These are phyloP conservation scores for Ceratotherium simum DNA, from an alignment of 2,113 vertebrate species.

Conservation along the genomic window DNA sequence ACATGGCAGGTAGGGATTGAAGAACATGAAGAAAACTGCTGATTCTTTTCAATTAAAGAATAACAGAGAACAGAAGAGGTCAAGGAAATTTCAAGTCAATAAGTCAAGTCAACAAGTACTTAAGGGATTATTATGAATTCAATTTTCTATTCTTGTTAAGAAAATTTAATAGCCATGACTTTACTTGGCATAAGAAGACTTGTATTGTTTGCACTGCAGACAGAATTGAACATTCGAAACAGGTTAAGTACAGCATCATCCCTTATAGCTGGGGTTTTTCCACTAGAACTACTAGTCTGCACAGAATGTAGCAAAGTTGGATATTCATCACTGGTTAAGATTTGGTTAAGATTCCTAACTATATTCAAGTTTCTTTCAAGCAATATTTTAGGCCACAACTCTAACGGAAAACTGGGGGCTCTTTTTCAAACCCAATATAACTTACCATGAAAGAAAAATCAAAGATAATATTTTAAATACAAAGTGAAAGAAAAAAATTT, in stretches of 20 bases:
- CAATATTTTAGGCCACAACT: neutral
- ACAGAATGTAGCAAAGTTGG: neutral
- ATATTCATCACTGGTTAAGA: neutral
- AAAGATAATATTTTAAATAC: neutral
- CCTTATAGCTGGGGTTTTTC: constrained; percentile 62
- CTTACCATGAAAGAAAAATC: constrained; percentile 16
- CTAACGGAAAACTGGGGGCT: neutral
- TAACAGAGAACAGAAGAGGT: neutral
- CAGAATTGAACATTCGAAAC: constrained; percentile 60
- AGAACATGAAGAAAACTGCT: constrained; percentile 13
- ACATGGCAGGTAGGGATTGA: neutral
- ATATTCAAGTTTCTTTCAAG: constrained; percentile 43
- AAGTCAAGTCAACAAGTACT: constrained; percentile 62
- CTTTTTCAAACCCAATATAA: neutral
- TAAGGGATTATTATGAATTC: constrained; percentile 31
- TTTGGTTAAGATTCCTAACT: neutral
- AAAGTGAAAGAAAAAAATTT: constrained; percentile 1
- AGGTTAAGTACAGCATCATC: neutral
- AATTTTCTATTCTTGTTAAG: constrained; percentile 59
- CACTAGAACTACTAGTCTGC: constrained; percentile 17
- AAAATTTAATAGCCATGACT: constrained; percentile 55
- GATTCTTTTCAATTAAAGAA: constrained; percentile 43
- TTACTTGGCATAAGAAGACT: constrained; percentile 56
- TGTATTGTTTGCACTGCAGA: constrained; percentile 51
- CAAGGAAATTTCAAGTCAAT: constrained; percentile 54